These are phyloP conservation scores for Willisornis vidua DNA, from an alignment of 2,113 vertebrate genomes.

Conservation along the genomic window DNA sequence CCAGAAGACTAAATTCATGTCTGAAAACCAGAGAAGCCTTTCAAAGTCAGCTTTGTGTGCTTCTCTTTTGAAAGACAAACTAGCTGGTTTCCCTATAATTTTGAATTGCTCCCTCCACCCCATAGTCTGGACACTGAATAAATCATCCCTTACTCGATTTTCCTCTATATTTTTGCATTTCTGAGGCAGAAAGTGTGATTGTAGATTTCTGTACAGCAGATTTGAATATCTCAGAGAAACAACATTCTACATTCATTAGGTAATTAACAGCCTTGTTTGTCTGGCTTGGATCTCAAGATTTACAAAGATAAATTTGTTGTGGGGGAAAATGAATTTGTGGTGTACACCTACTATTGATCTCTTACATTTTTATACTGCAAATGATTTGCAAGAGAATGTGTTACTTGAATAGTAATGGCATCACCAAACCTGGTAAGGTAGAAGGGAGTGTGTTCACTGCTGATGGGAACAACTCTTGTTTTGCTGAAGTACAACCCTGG, in stretches of 20 bases:
- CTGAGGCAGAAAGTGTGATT: background rate
- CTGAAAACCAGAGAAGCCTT: background rate
- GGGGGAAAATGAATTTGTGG: background rate
- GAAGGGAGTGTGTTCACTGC: background rate
- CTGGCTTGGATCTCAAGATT: background rate
- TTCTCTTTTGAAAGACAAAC: background rate
- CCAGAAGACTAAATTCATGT: background rate
- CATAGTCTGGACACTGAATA: background rate
- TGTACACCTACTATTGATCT: background rate
- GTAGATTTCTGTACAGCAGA: background rate
- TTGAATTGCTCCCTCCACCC: background rate
- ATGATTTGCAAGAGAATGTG: accelerated
- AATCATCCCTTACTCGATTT: background rate
- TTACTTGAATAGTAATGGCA: background rate
- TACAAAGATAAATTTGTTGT: background rate
- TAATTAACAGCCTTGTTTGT: background rate
- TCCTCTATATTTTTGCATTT: background rate
- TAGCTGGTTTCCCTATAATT: background rate
- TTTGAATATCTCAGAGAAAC: background rate
- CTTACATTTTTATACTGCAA: background rate
- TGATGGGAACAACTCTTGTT: background rate
- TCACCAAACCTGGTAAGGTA: background rate
- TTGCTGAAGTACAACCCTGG: background rate
- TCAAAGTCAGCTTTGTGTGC: background rate
- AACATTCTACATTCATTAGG: background rate